Conservation (phyloP, 2,113 vertebrate species). For the Gobio gobio region DNA sequence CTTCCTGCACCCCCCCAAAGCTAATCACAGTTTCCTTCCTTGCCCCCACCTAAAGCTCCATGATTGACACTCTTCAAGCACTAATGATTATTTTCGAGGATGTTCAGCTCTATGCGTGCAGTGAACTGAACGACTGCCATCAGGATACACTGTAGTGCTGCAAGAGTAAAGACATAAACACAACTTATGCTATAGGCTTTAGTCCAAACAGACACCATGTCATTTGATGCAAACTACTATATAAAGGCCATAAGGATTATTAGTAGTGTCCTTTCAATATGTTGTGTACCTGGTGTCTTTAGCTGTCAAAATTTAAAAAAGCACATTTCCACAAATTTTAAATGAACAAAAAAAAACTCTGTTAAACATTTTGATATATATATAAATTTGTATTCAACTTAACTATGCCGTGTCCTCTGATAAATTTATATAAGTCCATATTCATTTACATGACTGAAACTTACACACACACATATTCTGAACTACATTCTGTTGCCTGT, state of each 20-base stretch:
- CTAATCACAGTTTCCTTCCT: conserved; percentile 55
- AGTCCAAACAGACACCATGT: neutral
- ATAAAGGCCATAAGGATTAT: neutral
- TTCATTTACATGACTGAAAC: neutral
- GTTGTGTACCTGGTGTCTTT: neutral
- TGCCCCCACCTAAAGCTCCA: conserved; percentile 47
- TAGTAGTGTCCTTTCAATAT: neutral
- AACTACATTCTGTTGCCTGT: neutral
- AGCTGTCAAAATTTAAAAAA: neutral
- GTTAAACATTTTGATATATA: neutral
- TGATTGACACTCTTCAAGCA: conserved; percentile 31
- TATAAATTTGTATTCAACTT: neutral
- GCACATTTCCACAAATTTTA: neutral
- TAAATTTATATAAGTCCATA: neutral
- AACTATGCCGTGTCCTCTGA: neutral
- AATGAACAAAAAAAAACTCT: neutral
- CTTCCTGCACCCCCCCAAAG: conserved; percentile 28
- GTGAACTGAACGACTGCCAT: neutral
- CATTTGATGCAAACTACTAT: conserved; percentile 1
- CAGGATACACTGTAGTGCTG: neutral
- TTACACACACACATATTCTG: neutral
- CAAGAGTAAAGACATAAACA: conserved; percentile 28
- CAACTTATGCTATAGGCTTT: neutral
- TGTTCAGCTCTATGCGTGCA: neutral
- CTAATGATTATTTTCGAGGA: conserved; percentile 26